Evolutionary conservation across 2,888 invertebrate species (phyloP), one percentile per base, ranked within the genome.

Genomic region (Leptogaster cylindrica): DNA sequence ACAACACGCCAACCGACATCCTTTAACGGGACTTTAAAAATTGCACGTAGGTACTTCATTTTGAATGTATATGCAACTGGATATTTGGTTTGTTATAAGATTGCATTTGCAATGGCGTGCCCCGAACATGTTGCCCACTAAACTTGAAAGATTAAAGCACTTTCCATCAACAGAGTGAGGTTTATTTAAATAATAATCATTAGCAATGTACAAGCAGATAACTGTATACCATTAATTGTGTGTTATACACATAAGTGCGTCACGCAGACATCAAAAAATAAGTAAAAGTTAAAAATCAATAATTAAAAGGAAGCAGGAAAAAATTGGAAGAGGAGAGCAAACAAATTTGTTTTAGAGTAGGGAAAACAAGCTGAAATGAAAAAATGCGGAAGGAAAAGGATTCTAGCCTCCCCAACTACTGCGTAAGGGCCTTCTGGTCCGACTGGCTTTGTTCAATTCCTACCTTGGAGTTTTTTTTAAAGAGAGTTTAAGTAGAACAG

Each of bases 231-330:
- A 27, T 14, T 14, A 41, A 14, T 14, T n/a, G 27, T 20, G 18
- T 44, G 27, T 27, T 61, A 10, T 33, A 10, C 20, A 10, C 16
- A 31, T 41, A 27, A 44, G 61, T 65, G 65, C 65, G 65, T 65
- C 27, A 65, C 65, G 65, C 65, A 65, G 65, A 65, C 51, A 65
- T 48, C 36, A 36, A 25, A 51, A 39, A 65, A 64, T 48, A 64
- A 64, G 48, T 48, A 48, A 64, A 51, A 65, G 50, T 50, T 50
- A 65, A 64, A 65, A 65, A 65, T 65, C 65, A 14, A 65, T 65
- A 65, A 65, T 65, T 50, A 51, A 51, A 65, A 65, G 25, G 31
- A 48, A 65, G 48, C 16, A 65, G n/a, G n/a, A 16, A 31, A 63
- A 63, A 46, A 63, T 23, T n/a, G 12, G 61, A 55, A 33, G 36